Percentiles rank a stretch among this genome's conserved stretches.
phyloP scores from a whole-genome alignment of 2,797 vertebrate genomes.

The Gymnothorax javanicus region DNA sequence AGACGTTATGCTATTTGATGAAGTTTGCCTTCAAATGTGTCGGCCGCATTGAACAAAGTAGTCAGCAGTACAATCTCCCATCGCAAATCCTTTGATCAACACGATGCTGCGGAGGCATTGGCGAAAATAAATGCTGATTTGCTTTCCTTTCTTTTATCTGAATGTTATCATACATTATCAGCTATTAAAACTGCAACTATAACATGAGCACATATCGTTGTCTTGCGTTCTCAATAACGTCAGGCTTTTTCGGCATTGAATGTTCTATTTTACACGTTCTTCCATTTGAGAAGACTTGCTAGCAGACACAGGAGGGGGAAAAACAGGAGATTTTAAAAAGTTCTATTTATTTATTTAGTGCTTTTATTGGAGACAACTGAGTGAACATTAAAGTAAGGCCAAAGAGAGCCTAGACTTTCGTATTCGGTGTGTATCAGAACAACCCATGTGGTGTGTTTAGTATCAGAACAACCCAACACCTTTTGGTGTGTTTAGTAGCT shows the following conservation, averaged over 20 bases:
- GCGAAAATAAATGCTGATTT: neutral
- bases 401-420: neutral
- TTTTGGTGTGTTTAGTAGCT: neutral
- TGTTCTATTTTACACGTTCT: neutral
- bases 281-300: conserved; percentile 1
- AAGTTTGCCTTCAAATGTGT: neutral
- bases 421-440: neutral
- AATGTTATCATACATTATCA: neutral
- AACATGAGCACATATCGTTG: neutral
- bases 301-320: neutral
- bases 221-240: neutral
- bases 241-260: neutral
- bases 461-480: neutral
- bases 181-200: neutral
- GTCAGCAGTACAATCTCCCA: neutral
- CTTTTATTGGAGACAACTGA: neutral
- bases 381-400: neutral
- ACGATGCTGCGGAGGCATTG: neutral
- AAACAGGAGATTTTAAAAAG: neutral
- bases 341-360: neutral
- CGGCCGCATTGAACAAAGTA: neutral
- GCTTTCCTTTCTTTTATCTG: neutral
- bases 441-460: neutral
- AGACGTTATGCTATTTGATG: neutral
- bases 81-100: neutral